phyloP scores from a whole-genome alignment of 2,888 invertebrate genomes.

The Arrhopalites spinosus region DNA sequence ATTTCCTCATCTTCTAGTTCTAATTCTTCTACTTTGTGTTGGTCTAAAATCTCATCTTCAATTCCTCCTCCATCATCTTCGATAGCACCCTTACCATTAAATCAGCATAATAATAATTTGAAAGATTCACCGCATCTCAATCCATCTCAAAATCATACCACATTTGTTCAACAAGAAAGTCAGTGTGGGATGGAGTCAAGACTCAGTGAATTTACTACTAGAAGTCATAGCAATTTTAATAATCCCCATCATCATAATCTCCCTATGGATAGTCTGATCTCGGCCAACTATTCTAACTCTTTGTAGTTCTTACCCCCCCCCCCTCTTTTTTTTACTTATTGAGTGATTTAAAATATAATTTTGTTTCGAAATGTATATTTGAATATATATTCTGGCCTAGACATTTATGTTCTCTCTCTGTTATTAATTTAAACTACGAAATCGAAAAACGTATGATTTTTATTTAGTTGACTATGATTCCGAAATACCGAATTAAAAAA shows the following conservation, averaged over 20 bases:
- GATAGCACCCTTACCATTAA: not conserved
- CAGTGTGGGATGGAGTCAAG: conserved; percentile 53
- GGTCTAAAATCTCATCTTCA: conserved; percentile 24
- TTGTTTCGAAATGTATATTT: too few relatives aligned
- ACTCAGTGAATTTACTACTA: conserved; percentile 46
- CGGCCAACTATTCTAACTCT: conserved; percentile 51
- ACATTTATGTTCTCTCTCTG: too few relatives aligned
- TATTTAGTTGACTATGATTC: too few relatives aligned
- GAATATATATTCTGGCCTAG: too few relatives aligned
- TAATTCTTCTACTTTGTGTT: conserved; percentile 16
- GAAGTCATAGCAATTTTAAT: conserved; percentile 45
- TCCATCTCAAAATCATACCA: conserved; percentile 13
- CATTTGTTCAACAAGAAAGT: conserved; percentile 52
- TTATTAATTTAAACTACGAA: too few relatives aligned
- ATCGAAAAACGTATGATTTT: too few relatives aligned
- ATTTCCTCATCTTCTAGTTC: conserved; percentile 12
- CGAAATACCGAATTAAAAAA: conserved; percentile 25
- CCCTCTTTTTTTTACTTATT: too few relatives aligned
- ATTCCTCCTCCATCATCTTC: conserved; percentile 5
- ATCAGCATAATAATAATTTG: not conserved
- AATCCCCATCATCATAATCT: conserved; percentile 48
- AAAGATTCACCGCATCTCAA: not conserved
- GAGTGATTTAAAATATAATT: too few relatives aligned
- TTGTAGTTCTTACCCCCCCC: conserved; percentile 38
- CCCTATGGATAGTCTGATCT: conserved; percentile 54